phyloP scores from a whole-genome alignment of 2,888 invertebrate genomes.

The Amphiduros pacificus region DNA sequence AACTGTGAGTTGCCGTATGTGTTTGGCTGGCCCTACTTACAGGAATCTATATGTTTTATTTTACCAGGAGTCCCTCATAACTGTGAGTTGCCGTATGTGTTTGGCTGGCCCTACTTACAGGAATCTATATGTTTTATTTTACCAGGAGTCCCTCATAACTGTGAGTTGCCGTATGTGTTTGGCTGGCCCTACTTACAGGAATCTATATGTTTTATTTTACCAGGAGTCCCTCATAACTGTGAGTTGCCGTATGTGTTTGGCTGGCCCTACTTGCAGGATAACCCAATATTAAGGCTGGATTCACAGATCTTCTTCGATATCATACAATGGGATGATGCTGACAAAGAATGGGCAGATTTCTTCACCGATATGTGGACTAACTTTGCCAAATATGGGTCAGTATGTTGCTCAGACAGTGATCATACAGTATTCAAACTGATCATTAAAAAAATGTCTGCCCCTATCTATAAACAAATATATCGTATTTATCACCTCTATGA shows the following conservation, averaged over 20 bases:
- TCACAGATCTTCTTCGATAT: constrained; percentile 19
- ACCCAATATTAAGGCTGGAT: constrained; percentile 16
- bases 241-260: constrained; percentile 23
- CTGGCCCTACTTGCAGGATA: constrained; percentile 16
- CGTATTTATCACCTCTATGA: not conserved
- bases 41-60: no score
- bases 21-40: no score
- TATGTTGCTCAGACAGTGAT: not conserved
- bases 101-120: not conserved
- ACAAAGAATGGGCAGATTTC: constrained; percentile 23
- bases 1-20: no score
- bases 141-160: constrained; percentile 11
- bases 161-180: constrained; percentile 12
- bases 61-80: no score
- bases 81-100: no score
- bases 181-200: constrained; percentile 10
- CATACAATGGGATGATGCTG: constrained; percentile 19
- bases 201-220: not conserved
- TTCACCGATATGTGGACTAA: constrained; percentile 25
- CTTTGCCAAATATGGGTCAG: constrained; percentile 30
- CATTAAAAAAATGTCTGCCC: no score
- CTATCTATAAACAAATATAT: not conserved
- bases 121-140: not conserved
- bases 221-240: constrained; percentile 18
- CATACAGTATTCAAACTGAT: not conserved